Base-by-base conservation (phyloP, 2,888 invertebrate species). In the Cremastinae sp. region DNA sequence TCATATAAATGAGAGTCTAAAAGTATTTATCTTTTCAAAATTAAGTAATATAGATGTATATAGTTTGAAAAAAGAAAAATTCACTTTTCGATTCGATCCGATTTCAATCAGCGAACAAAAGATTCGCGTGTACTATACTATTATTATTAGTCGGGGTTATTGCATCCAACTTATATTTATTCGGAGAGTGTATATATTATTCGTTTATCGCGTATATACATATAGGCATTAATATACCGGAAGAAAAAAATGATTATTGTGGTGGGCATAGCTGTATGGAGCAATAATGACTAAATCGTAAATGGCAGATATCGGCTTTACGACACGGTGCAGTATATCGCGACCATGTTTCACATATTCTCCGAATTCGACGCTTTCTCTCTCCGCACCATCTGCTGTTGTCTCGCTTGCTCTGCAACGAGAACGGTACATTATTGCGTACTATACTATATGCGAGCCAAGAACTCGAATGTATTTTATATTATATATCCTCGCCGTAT, bases 381-480 rank as follows among this genome's bases (percentile, higher is more conserved):
- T 28, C 8, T 2, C 28, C 28, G 10, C 28, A 51, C 7, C 43
- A 8, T 9, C 10, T 53, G 14, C 22, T 9, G 16, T 53, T 41
- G 12, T 22, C 51, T 58, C n/a, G 41, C 51, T 43, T 51, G 56
- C 47, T 65, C 69, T 53, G 69, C 66, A 22, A 14, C 64, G 61
- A 69, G 41, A 76, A 76, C 76, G 76, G 73, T 76, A 69, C 20
- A 69, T 53, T n/a, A n/a, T n/a, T 68, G 36, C 43, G 64, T 43
- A n/a, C n/a, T n/a, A n/a, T n/a, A n/a, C n/a, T 59, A 5, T 49
- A 58, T 49, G 49, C 28, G 47, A 68, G 14, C 9, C 58, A 38
- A 58, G 58, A 43, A 7, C 18, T 12, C 20, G 12, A 12, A 20
- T 16, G 20, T 16, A 12, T 22, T 22, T 41, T 22, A 43, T 16